Base-by-base conservation (phyloP, 2,888 invertebrate species). In the Heliothis peltigera region DNA sequence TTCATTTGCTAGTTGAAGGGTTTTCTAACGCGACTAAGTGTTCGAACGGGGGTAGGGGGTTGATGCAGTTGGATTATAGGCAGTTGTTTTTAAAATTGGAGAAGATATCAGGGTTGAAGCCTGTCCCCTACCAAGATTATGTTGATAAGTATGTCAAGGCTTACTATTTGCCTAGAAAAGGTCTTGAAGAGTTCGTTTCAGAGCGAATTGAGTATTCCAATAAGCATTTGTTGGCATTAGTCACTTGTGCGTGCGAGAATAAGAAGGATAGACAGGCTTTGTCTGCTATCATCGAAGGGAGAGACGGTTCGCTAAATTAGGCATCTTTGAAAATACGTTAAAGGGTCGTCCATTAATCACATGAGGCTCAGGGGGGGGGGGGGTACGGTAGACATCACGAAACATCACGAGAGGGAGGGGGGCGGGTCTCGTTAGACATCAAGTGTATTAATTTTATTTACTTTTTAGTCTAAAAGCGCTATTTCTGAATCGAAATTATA, bases 61-160 rank as follows among this genome's bases (percentile, higher is more conserved):
- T 99, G 10, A 99, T 99, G 99, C 99, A 99, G 87, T 94, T 99
- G 21, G 99, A 99, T 95, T 99, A 98, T 85, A 98, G 98, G 7
- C 99, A 99, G 88, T 97, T 99, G 70, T 96, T 98, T 77, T 97
- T 98, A 21, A 98, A 99, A 87, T 95, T 98, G 56, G 99, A 99
- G 90, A 97, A 97, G 84, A 96, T 99, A 59, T 97, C 98, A 0
- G 96, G 96, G 0, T 87, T 98, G 7, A 97, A 97, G 84, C 98
- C 98, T 2, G 95, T 98, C 17, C 98, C 99, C 0, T 97, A 98
- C 84, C 97, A 97, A 74, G 97, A 98, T 60, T 98, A 98, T 84
- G 99, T 99, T 0, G 99, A 99, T 91, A 96, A 96, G 59, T 99
- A 99, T 87, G 98, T 99, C 0, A 99, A 99, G 89, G 99, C 99